These are phyloP conservation scores for Plusia festucae DNA, from an alignment of 2,888 invertebrate genomes.

Conservation along the genomic window DNA sequence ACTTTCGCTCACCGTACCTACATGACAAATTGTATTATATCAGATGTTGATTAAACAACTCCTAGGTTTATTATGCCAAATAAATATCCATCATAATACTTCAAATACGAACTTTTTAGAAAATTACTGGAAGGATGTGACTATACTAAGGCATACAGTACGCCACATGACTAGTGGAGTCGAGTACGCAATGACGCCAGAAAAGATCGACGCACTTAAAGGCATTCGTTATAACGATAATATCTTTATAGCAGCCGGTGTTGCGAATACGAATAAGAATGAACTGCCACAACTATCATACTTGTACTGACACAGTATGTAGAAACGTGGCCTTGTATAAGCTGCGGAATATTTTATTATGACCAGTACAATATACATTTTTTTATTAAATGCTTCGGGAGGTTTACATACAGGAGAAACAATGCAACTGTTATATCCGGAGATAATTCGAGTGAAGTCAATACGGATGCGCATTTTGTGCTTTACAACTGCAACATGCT, in stretches of 20 bases:
- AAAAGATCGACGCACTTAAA: slow-evolving; percentile 72
- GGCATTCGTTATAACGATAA: slow-evolving; percentile 71
- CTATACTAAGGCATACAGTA: slow-evolving; percentile 16
- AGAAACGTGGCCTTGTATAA: slow-evolving; percentile 62
- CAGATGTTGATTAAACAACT: slow-evolving; percentile 42
- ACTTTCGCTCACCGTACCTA: slow-evolving; percentile 77
- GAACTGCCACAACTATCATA: slow-evolving; percentile 60
- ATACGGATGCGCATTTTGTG: slow-evolving; percentile 57
- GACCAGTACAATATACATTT: slow-evolving; percentile 38
- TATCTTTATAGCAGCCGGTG: slow-evolving; percentile 69
- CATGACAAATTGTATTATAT: slow-evolving; percentile 43
- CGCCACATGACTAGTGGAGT: slow-evolving; percentile 33
- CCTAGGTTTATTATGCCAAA: slow-evolving; percentile 34
- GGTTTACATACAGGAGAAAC: slow-evolving; percentile 33
- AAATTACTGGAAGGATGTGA: background rate
- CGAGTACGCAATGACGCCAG: slow-evolving; percentile 56
- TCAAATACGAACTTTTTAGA: no score
- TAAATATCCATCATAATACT: background rate
- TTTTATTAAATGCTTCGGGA: slow-evolving; percentile 25
- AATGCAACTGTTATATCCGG: slow-evolving; percentile 31
- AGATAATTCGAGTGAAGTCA: slow-evolving; percentile 59
- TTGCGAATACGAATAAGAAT: slow-evolving; percentile 70
- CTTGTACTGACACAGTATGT: slow-evolving; percentile 44
- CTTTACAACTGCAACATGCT: slow-evolving; percentile 52
- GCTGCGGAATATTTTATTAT: slow-evolving; percentile 60